These are phyloP conservation scores for Enteromius trimaculatus DNA, from an alignment of 2,797 vertebrate species.

Conservation along the genomic window DNA sequence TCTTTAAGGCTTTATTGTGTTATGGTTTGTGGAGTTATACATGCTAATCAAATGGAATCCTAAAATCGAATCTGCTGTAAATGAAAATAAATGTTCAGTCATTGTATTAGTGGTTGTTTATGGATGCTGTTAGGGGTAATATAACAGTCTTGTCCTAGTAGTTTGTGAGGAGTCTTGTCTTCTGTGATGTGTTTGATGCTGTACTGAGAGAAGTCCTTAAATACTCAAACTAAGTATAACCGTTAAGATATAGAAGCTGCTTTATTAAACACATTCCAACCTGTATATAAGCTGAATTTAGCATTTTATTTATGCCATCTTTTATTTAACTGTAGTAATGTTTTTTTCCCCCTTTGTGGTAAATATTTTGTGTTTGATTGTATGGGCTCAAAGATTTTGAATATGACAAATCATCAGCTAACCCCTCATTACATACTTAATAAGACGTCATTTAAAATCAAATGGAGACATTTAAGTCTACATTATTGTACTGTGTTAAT, in stretches of 20 bases:
- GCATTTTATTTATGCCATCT: constrained; percentile 15
- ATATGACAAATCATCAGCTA: background rate
- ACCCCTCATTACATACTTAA: background rate
- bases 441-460: background rate
- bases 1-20: constrained; percentile 18
- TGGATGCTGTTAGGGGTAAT: constrained; percentile 54
- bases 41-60: constrained; percentile 7
- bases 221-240: constrained; percentile 4
- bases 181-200: constrained; percentile 33
- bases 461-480: background rate
- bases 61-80: background rate
- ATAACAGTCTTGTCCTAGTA: constrained; percentile 49
- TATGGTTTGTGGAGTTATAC: constrained; percentile 15
- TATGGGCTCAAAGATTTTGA: background rate
- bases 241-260: constrained; percentile 41
- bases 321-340: constrained; percentile 1
- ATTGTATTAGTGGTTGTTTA: constrained; percentile 18
- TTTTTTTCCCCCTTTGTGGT: background rate
- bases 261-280: constrained; percentile 28
- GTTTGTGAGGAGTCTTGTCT: constrained; percentile 40
- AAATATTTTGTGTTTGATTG: background rate
- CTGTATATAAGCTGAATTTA: constrained; percentile 21
- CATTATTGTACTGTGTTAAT: background rate
- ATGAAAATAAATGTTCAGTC: constrained; percentile 40
- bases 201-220: constrained; percentile 3